Base-by-base conservation (phyloP, 2,888 invertebrate genomes). In the Branchipolynoe longqiensis region DNA sequence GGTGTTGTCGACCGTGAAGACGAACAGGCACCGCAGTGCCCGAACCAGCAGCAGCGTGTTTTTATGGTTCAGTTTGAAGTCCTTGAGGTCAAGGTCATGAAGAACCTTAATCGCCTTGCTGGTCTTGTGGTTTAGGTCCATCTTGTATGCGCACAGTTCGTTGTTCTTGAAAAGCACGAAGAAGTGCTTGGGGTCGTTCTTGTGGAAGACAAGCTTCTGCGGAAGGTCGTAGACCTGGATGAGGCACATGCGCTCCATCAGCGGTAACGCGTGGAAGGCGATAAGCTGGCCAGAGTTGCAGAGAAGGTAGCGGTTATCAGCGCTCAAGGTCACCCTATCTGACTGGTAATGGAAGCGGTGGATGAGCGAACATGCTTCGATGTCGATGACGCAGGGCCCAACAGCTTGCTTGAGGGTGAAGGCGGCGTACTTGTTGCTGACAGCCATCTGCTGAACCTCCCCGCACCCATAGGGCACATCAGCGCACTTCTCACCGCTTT, bases 311-410 rank as follows among this genome's bases (percentile, higher is more conserved):
- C 87, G 87, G 73, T 92, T 91, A 64, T 90, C 89, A 0, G 85
- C 85, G 85, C 90, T 91, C n/a, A 92, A 88, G 25, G 91, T 90
- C 4, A 91, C 90, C 18, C 90, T 87, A 36, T 90, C 89, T 4
- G 90, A 88, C 74, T 91, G 90, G 84, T 88, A 90, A n/a, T 89
- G 86, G 81, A 91, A 91, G 82, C 89, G 90, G 82, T 91, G 91
- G 8, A 92, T 62, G 3, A 91, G 74, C 18, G 86, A 87, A n/a
- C 89, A 88, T n/a, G 88, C 87, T 41, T 90, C 89, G 28, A 91
- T 85, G 78, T 92, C 91, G 1, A 92, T 86, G 0, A 92, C 89
- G 74, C 88, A 88, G 0, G 92, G 92, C 2, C 92, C 90, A 0
- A 89, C 85, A 0, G 90, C 90, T 64, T 90, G 89, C 33, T 90